Percentiles rank a stretch among this genome's conserved stretches.
phyloP scores from a whole-genome alignment of 2,113 vertebrate species.

The Notechis scutatus region DNA sequence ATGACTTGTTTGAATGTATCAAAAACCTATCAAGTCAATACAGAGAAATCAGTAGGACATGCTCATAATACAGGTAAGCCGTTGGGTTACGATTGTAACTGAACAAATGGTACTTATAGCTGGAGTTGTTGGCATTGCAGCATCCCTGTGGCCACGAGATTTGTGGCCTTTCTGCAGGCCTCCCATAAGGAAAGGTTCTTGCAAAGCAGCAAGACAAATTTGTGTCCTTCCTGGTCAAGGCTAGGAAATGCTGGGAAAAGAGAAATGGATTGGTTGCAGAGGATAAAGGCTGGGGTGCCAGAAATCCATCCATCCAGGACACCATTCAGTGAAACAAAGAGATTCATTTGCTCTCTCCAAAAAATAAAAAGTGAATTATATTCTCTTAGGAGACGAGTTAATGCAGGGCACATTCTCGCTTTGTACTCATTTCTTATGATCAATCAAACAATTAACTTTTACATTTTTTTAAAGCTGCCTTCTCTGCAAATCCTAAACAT shows the following conservation, averaged over 20 bases:
- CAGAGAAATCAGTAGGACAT: background rate
- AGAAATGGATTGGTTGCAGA: background rate
- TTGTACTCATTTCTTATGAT: background rate
- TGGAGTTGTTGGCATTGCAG: background rate
- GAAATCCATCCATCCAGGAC: background rate
- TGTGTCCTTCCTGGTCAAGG: background rate
- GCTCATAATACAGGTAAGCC: background rate
- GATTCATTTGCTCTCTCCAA: background rate
- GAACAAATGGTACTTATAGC: background rate
- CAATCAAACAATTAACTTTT: background rate
- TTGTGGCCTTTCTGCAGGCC: background rate
- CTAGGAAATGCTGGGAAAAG: background rate
- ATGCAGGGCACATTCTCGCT: background rate
- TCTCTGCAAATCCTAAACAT: background rate
- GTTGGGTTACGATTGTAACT: background rate
- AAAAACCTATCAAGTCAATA: background rate
- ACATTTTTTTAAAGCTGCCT: slow-evolving; percentile 1
- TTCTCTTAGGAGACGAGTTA: background rate
- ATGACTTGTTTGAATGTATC: background rate
- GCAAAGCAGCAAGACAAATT: background rate
- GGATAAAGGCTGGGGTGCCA: background rate
- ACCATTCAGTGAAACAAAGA: background rate
- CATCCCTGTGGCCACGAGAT: background rate
- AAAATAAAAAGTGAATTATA: background rate
- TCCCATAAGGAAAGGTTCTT: background rate